Base-by-base conservation (phyloP, 2,797 vertebrate species). In the Bufotes viridis region DNA sequence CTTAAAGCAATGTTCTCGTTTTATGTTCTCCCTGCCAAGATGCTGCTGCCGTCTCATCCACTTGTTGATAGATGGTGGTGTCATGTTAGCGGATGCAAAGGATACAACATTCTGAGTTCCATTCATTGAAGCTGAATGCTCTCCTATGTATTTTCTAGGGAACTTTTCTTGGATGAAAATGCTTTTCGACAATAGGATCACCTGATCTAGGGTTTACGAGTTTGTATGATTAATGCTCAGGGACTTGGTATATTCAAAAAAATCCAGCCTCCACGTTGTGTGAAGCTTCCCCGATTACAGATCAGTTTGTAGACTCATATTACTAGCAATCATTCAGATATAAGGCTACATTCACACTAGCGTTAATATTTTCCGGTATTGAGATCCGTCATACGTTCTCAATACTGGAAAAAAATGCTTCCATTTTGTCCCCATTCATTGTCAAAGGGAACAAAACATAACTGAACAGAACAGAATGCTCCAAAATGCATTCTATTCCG, bases 11-110 rank as follows among this genome's bases (percentile, higher is more conserved):
- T 76, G 58, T 87, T 83, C 72, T 72, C 85, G 26, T 81, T 81
- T 81, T 80, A 69, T 55, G 22, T 55, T 81, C 17, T 69, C 24
- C 26, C 55, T 81, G 78, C 78, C 78, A 80, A 72, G 65, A 72
- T 72, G 78, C 78, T 72, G 65, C 85, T 70, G 22, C 42, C 10
- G 75, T 87, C 78, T 87, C 78, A 70, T 87, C 53, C 85, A 87
- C 85, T 80, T 86, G 76, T 86, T 86, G 85, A 86, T 85, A 85
- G 83, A 85, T 85, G 83, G 34, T 63, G 72, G 83, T 85, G 83
- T 85, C 83, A 85, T 85, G 74, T 78, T 85, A 85, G 74, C 42
- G 49, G 58, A 85, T 65, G 24, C 74, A 18, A 24, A 49, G 74
- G 75, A 74, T 60, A 78, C 22, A 78, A 26, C 58, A 85, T 63